Base-by-base conservation (phyloP, 2,888 invertebrate genomes). In the Meta bourneti region DNA sequence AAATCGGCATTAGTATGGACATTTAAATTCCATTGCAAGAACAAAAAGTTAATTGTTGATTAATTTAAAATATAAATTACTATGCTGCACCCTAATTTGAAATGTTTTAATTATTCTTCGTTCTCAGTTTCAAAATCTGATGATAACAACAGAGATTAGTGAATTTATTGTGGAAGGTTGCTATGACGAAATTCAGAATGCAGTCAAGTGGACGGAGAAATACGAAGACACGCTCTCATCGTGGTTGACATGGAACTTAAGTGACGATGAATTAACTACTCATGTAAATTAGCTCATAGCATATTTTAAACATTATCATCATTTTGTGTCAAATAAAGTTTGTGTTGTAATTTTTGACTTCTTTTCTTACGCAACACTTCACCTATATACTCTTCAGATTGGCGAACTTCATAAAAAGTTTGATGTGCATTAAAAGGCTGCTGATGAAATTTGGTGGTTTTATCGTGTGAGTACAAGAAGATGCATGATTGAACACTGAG, bases 161-260 rank as follows among this genome's bases (percentile, higher is more conserved):
- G 78, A 87, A 7, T 87, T 70, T 19, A 61, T 83, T 0, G 71
- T 72, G 11, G 61, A 82, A 19, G 83, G 79, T 1, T 91, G 91
- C 20, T 61, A 75, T 6, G 72, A 82, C 51, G 82, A 91, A 52
- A 91, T 91, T 5, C 83, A 87, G 34, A 71, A 79, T n/a, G 70
- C 82, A 11, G 20, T 91, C 5, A 48, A 72, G 8, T 91, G 91
- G 91, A 83, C 87, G 0, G 83, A 91, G 11, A 87, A 91, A 34
- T 81, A 87, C 9, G 83, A 91, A 52, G 86, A 91, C n/a, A 79
- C 77, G 0, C 54, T 91, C 9, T 48, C 48, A 19, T 69, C 48
- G 48, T 91, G 91, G 91, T n/a, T 91, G 6, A 77, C 52, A 8
- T 91, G 87, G 87, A 87, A 91, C 9, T 54, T 85, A 49, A 13